Conservation (phyloP, 2,888 invertebrate species). For the Apodemia zela region DNA sequence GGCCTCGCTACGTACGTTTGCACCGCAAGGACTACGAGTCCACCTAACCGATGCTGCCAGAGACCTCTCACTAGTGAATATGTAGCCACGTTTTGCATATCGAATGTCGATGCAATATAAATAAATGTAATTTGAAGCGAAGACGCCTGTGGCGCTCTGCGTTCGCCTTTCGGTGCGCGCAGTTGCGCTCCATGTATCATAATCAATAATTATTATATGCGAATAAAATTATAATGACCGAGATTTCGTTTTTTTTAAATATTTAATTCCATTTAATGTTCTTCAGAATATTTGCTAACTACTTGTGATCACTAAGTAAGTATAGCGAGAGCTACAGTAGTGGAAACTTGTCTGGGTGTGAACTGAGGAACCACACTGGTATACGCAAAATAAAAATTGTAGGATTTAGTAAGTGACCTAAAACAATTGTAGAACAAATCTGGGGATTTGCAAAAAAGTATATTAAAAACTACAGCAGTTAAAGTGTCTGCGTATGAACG, state of each 20-base stretch:
- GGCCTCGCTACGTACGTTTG: conserved; percentile 49
- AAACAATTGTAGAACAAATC: too few species aligned
- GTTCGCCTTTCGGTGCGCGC: conserved; percentile 50
- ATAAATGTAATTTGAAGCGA: conserved; percentile 69
- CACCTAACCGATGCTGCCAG: conserved; percentile 65
- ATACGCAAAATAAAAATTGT: too few species aligned
- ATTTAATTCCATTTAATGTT: not conserved
- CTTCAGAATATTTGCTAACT: too few species aligned
- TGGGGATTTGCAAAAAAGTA: too few species aligned
- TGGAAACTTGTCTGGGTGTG: too few species aligned
- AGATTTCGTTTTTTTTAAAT: conserved; percentile 27
- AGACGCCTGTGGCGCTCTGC: conserved; percentile 48
- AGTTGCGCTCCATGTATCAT: conserved; percentile 73
- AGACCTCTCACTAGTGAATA: conserved; percentile 78
- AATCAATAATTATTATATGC: conserved; percentile 79
- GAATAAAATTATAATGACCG: conserved; percentile 78
- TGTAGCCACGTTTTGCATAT: conserved; percentile 71
- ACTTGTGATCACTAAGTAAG: too few species aligned
- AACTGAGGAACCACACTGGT: too few species aligned
- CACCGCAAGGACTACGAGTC: conserved; percentile 53
- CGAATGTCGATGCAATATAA: conserved; percentile 71
- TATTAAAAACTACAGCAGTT: too few species aligned
- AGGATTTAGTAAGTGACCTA: too few species aligned
- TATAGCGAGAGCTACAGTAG: too few species aligned
- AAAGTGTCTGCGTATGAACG: too few species aligned